phyloP scores from a whole-genome alignment of 2,797 vertebrate species.

The Sandelia bainsii region DNA sequence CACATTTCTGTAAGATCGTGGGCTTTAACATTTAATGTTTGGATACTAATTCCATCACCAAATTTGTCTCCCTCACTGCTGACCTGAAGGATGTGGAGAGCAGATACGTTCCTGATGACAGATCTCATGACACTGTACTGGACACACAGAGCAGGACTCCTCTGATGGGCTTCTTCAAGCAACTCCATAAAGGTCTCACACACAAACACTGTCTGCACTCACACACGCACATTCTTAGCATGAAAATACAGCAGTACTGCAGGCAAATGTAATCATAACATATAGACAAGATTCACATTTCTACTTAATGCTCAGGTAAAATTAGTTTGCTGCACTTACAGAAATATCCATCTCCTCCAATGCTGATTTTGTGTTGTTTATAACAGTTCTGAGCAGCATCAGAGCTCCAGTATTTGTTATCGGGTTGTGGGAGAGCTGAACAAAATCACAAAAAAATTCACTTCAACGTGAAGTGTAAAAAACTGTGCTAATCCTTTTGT shows the following conservation, averaged over 20 bases:
- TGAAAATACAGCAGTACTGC: not conserved
- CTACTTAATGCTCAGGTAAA: not conserved
- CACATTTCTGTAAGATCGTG: not conserved
- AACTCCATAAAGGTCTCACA: conserved; percentile 75
- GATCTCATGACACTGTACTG: conserved; percentile 54
- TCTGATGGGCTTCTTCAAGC: conserved; percentile 57
- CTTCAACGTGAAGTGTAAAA: not conserved
- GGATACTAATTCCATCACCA: not conserved
- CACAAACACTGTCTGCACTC: conserved; percentile 51
- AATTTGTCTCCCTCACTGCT: not conserved
- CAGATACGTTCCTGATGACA: conserved; percentile 45
- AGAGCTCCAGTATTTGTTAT: conserved; percentile 77
- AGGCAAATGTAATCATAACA: not conserved
- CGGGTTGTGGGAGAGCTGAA: conserved; percentile 81
- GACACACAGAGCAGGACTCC: conserved; percentile 72
- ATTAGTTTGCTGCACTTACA: conserved; percentile 70
- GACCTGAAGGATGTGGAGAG: conserved; percentile 79
- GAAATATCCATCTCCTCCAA: conserved; percentile 85
- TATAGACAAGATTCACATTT: not conserved
- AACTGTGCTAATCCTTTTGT: not conserved
- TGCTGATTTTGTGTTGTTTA: conserved; percentile 75
- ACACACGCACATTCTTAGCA: not conserved
- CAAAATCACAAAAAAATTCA: not conserved
- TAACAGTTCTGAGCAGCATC: conserved; percentile 71
- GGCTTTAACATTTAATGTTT: not conserved